phyloP scores from a whole-genome alignment of 2,888 invertebrate species.

The Drosophila putrida region DNA sequence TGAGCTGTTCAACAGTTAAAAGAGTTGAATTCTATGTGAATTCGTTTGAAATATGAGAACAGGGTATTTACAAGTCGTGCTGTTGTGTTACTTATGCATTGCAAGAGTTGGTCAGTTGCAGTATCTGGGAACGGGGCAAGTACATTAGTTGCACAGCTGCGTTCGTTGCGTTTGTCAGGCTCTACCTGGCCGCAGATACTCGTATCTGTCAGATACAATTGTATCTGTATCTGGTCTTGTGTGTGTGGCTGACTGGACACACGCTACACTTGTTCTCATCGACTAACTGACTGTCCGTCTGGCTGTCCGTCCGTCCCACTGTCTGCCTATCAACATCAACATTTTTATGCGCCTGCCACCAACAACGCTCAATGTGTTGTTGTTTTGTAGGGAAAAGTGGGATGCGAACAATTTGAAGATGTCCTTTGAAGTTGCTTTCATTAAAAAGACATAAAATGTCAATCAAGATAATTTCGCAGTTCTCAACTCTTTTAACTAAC shows the following conservation, averaged over 20 bases:
- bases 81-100: neutral
- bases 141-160: conserved; percentile 74
- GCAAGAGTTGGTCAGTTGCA: conserved; percentile 11
- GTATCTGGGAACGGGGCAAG: conserved; percentile 44
- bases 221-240: conserved; percentile 28
- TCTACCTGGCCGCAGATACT: conserved; percentile 59
- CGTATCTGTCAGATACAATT: conserved; percentile 63
- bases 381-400: conserved; percentile 2
- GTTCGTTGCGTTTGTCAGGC: conserved; percentile 15
- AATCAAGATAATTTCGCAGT: conserved; percentile 72
- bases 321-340: conserved; percentile 30
- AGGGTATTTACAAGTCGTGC: conserved; percentile 11
- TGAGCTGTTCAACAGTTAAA: too few species aligned
- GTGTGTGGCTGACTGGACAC: conserved; percentile 23
- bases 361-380: conserved; percentile 42
- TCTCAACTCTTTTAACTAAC: neutral
- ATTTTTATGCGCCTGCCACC: conserved; percentile 72
- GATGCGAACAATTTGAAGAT: conserved; percentile 50
- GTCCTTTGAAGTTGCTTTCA: conserved; percentile 63
- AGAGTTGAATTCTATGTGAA: too few species aligned
- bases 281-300: neutral
- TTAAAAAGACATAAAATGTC: conserved; percentile 79
- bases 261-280: conserved; percentile 28
- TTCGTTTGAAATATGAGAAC: neutral
- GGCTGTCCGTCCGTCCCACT: neutral